These are phyloP conservation scores for Elmis aenea DNA, from an alignment of 2,888 invertebrate genomes.

Conservation along the genomic window DNA sequence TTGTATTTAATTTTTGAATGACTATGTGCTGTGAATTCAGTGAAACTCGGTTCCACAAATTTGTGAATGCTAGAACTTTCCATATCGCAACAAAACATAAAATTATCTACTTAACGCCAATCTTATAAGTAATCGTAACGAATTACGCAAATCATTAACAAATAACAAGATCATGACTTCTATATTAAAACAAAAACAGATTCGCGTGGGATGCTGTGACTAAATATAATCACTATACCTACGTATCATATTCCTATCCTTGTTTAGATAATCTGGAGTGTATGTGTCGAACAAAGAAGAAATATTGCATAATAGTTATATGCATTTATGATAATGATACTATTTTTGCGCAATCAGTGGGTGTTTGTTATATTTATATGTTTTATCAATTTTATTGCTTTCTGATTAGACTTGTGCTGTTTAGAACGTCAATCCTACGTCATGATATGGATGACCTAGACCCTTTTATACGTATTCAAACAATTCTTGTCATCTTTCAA, in stretches of 20 bases:
- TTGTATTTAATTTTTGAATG: no score
- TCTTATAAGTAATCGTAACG: not conserved
- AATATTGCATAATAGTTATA: no score
- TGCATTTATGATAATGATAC: no score
- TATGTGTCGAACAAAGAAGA: no score
- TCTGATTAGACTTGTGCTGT: not conserved
- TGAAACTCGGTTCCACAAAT: no score
- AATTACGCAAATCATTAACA: not conserved
- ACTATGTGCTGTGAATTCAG: no score
- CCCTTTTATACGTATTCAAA: not conserved
- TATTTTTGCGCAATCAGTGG: not conserved
- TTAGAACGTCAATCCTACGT: not conserved
- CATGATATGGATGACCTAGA: not conserved
- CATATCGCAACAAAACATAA: no score
- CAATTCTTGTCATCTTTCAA: constrained; percentile 4
- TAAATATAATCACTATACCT: no score
- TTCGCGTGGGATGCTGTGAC: not conserved
- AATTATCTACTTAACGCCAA: no score
- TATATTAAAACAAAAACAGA: not conserved
- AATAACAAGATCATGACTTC: not conserved
- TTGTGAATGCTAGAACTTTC: no score
- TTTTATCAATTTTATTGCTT: not conserved
- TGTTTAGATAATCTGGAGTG: no score
- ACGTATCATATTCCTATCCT: no score
- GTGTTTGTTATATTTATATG: not conserved